phyloP scores from a whole-genome alignment of 2,797 vertebrate genomes.

The Lateolabrax maculatus region DNA sequence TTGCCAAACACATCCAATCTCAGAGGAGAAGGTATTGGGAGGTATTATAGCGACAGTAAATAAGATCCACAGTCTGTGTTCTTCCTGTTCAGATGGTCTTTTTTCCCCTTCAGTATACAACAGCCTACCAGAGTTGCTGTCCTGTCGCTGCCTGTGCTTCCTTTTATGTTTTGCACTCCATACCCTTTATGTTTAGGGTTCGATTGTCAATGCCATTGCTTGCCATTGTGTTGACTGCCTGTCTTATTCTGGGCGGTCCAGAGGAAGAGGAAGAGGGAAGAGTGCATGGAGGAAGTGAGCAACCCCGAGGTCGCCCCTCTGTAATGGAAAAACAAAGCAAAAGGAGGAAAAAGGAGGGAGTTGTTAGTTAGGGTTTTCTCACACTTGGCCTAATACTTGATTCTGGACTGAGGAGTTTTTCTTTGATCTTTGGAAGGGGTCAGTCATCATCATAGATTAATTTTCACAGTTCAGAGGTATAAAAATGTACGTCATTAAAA shows the following conservation, averaged over 20 bases:
- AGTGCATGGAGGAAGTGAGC: slow-evolving; percentile 61
- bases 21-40: slow-evolving; percentile 5
- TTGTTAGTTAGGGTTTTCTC: slow-evolving; percentile 31
- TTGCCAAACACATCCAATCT: slow-evolving; percentile 40
- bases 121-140: slow-evolving; percentile 7
- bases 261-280: slow-evolving; percentile 64
- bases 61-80: neutral
- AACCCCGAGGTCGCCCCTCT: slow-evolving; percentile 31
- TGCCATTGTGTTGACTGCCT: slow-evolving; percentile 49
- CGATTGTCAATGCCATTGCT: slow-evolving; percentile 33
- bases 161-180: neutral
- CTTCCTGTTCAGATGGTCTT: slow-evolving; percentile 2
- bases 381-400: slow-evolving; percentile 14
- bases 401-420: neutral
- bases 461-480: neutral
- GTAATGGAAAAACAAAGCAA: slow-evolving; percentile 56
- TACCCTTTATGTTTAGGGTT: slow-evolving; percentile 8
- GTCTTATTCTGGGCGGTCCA: slow-evolving; percentile 40
- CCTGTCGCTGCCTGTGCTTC: slow-evolving; percentile 13
- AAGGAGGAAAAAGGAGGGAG: slow-evolving; percentile 22
- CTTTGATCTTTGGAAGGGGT: slow-evolving; percentile 1
- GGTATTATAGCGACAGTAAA: slow-evolving; percentile 20
- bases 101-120: neutral
- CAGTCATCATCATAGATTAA: slow-evolving; percentile 6
- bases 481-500: neutral